Base-by-base conservation (phyloP, 2,113 vertebrate genomes). In the Cepphus grylle region DNA sequence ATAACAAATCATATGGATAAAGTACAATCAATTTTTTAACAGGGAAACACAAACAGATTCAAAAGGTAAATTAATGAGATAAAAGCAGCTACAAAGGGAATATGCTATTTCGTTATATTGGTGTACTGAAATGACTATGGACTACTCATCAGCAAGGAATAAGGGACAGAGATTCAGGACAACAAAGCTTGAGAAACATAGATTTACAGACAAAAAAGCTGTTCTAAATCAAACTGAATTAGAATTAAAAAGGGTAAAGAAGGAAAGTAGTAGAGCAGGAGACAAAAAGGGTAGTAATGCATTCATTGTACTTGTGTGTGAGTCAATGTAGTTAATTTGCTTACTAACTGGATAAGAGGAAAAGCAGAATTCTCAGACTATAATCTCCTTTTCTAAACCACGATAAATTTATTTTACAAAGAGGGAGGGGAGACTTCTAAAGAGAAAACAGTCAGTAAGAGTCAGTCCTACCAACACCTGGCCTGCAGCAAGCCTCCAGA, bases 321-420 rank as follows among this genome's bases (percentile, higher is more conserved):
- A 93, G 59, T 29, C 81, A 89, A 22, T 55, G 65, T 3, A 47
- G 22, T 34, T 74, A 91, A 85, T 63, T 81, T 38, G 8, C 49
- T 94, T 65, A 81, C 34, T 80, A 32, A 45, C 12, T 38, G 19
- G 25, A 15, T 43, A 62, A 83, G 27, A 94, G 27, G 40, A 88
- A 77, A 93, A 58, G 22, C 53, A 77, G 40, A 56, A 91, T 81
- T 81, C n/a, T 83, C 26, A 83, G 61, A 79, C 53, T 63, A 89
- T 9, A 69, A 74, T 67, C 81, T 90, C 38, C n/a, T 43, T 42
- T 43, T n/a, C 45, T 42, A 74, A 87, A 92, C 56, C 71, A 43
- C 27, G 4, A 71, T 32, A 81, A 49, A 52, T 76, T 61, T n/a
- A 20, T 58, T 70, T 79, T 26, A 66, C 7, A 58, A 70, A 40